These are phyloP conservation scores for Pluvialis apricaria DNA, from an alignment of 2,113 vertebrate species.

Conservation along the genomic window DNA sequence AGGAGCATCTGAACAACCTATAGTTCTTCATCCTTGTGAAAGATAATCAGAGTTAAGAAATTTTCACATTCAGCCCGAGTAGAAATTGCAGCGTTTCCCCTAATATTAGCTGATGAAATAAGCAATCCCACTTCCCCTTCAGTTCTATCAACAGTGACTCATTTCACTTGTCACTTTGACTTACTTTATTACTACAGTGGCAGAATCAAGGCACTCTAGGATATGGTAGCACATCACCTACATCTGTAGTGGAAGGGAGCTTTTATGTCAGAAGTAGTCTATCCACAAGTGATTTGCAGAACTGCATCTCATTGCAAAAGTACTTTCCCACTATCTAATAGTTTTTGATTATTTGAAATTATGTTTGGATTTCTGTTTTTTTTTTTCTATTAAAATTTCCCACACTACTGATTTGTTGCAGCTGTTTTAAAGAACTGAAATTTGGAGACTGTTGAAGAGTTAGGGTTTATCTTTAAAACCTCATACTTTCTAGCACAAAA, in stretches of 20 bases:
- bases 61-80: neutral
- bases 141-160: neutral
- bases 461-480: neutral
- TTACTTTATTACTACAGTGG: neutral
- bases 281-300: neutral
- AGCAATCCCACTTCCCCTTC: neutral
- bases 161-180: neutral
- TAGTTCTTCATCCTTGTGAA: neutral
- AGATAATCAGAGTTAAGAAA: neutral
- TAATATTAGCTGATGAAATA: neutral
- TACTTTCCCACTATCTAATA: neutral
- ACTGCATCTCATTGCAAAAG: neutral
- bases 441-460: neutral
- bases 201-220: neutral
- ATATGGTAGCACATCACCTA: neutral
- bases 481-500: neutral
- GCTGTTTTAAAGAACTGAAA: neutral
- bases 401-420: neutral
- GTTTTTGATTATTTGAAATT: neutral
- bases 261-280: neutral
- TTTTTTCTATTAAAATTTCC: neutral
- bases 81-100: neutral
- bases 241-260: neutral
- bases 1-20: neutral
- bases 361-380: neutral